Base-by-base conservation (phyloP, 2,113 vertebrate genomes). In the Tachuris rubrigastra region DNA sequence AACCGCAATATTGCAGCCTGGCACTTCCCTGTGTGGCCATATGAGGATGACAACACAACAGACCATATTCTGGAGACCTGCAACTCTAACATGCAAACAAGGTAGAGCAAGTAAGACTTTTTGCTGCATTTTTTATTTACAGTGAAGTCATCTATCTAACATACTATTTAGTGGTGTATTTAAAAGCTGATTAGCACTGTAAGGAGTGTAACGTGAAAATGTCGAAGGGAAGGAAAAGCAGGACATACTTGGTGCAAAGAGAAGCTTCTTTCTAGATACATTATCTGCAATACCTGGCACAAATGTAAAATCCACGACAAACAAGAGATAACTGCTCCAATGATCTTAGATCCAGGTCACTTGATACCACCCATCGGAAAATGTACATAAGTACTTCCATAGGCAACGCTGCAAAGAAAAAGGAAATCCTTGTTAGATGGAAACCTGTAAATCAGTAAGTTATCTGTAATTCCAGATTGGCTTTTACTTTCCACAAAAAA, bases 281-380 rank as follows among this genome's bases (percentile, higher is more conserved):
- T 82, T 47, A 80, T 91, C 33, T 60, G n/a, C 37, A 75, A 93
- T 98, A 99, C 99, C 99, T 99, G 95, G 99, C 99, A 62, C 99
- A 99, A 92, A 99, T 98, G 96, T 99, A 99, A 98, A 99, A 99
- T 89, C 99, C 99, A 88, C 99, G 98, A 97, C 99, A 99, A 82
- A 99, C 99, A 92, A 99, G 96, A 24, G 99, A 99, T 59, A 99
- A 97, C 96, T 99, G 99, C 94, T 99, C 99, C 91, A 99, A 97
- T 4, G 99, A 98, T 41, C 99, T 98, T 94, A 99, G 98, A 97
- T 99, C 99, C 98, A 99, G 97, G 85, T 99, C 99, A 92, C 98
- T 99, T 10, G 99, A 99, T 96, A 99, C 99, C 77, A 99, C 99
- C 99, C 99, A 99, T 52, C 99, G 99, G 95, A 99, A 99, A 97